phyloP scores from a whole-genome alignment of 2,888 invertebrate species.

The Nymphalis c-album region DNA sequence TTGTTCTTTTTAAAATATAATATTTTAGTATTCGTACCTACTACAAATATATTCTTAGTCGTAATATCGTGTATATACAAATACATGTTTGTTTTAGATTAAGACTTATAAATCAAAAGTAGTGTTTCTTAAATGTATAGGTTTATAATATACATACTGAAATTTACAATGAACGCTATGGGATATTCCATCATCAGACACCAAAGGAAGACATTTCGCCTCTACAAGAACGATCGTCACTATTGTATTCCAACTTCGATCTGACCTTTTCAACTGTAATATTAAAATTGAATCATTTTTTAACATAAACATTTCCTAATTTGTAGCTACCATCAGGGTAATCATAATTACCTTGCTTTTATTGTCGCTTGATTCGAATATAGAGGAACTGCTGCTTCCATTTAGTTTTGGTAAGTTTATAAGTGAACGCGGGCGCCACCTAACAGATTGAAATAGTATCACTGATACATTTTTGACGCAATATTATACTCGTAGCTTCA shows the following conservation, averaged over 20 bases:
- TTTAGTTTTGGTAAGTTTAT: constrained; percentile 27
- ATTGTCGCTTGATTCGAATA: constrained; percentile 7
- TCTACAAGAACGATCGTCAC: constrained; percentile 65
- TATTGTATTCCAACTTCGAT: constrained; percentile 47
- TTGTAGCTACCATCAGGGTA: not conserved
- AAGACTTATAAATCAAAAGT: too few species aligned
- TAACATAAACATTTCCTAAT: too few species aligned
- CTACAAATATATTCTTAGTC: too few species aligned
- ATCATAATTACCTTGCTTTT: not conserved
- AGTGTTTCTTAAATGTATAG: too few species aligned
- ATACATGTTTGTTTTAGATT: too few species aligned
- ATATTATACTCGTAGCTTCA: too few species aligned
- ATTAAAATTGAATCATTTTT: not conserved
- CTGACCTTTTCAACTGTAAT: constrained; percentile 29
- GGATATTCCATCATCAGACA: constrained; percentile 56
- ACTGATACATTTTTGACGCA: not conserved
- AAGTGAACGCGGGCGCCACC: constrained; percentile 55
- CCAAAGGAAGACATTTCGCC: constrained; percentile 61
- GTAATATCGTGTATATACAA: too few species aligned
- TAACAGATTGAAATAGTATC: constrained; percentile 33
- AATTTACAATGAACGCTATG: constrained; percentile 66
- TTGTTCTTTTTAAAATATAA: too few species aligned
- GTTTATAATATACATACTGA: constrained; percentile 47
- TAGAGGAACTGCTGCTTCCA: constrained; percentile 22
- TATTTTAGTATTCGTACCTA: too few species aligned